Conservation (phyloP, 2,888 invertebrate species). For the Spicauda simplicius region DNA sequence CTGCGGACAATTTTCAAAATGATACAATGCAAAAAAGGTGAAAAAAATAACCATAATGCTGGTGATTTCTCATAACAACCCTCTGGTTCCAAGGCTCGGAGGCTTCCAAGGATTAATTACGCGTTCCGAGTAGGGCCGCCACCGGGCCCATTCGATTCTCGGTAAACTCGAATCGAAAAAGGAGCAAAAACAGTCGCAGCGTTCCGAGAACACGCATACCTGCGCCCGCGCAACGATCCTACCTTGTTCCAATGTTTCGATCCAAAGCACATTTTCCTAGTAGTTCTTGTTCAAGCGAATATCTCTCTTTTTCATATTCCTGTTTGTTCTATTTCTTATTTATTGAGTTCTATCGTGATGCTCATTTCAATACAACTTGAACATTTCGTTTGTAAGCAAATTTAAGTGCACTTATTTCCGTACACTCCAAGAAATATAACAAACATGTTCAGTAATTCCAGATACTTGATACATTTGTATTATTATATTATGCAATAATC, state of each 20-base stretch:
- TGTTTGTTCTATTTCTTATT: constrained; percentile 36
- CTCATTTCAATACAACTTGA: not conserved
- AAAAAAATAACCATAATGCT: constrained; percentile 70
- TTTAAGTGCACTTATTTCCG: no score
- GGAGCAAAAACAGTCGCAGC: constrained; percentile 79
- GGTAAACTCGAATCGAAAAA: constrained; percentile 83
- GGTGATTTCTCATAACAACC: constrained; percentile 81
- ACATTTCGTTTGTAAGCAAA: no score
- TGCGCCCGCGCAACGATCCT: constrained; percentile 73
- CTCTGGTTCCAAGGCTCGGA: constrained; percentile 63
- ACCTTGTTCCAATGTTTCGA: constrained; percentile 70
- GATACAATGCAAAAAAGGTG: constrained; percentile 73
- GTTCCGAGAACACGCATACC: constrained; percentile 82
- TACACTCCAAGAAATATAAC: no score
- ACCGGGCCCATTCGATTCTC: constrained; percentile 81
- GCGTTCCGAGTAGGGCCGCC: constrained; percentile 83
- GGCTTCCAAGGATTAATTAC: constrained; percentile 85
- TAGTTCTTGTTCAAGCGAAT: constrained; percentile 45
- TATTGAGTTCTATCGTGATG: constrained; percentile 10
- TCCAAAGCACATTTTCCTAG: constrained; percentile 69
- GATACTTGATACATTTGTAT: no score
- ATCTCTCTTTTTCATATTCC: constrained; percentile 43
- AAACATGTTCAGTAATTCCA: no score
- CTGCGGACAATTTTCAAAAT: constrained; percentile 67
- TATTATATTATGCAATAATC: no score